Percentiles rank a stretch among this genome's conserved stretches.
Evolutionary conservation across 2,888 invertebrate genomes (phyloP).

Genomic region (Notocelia uddmanniana): DNA sequence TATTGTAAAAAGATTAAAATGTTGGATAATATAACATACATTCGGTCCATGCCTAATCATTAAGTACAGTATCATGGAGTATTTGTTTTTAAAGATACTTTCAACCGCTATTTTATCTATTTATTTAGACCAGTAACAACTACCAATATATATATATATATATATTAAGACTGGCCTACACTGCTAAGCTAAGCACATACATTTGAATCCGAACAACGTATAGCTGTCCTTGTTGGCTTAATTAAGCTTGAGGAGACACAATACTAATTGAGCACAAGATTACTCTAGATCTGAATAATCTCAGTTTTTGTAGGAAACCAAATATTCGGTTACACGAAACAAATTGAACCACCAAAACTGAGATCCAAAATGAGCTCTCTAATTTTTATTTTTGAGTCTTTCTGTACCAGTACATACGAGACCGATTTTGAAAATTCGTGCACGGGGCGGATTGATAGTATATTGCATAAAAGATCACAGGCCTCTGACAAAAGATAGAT

Average conservation of each 20-base stretch:
- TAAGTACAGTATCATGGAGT: slow-evolving; percentile 26
- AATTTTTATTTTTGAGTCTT: neutral
- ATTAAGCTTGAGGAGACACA: slow-evolving; percentile 15
- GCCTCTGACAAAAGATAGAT: too few relatives aligned
- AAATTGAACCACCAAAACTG: neutral
- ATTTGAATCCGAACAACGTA: slow-evolving; percentile 14
- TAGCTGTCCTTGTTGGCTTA: slow-evolving; percentile 14
- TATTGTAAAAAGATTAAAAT: slow-evolving; percentile 8
- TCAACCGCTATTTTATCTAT: slow-evolving; percentile 36
- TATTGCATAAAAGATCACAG: too few relatives aligned
- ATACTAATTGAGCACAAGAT: slow-evolving; percentile 17
- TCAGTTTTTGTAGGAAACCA: neutral
- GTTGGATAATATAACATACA: slow-evolving; percentile 34
- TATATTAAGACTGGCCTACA: slow-evolving; percentile 4
- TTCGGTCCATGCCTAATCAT: slow-evolving; percentile 35
- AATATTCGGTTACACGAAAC: neutral
- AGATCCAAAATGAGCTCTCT: neutral
- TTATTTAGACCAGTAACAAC: slow-evolving; percentile 26
- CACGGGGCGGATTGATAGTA: too few relatives aligned
- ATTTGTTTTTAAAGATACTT: slow-evolving; percentile 14
- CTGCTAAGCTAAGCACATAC: slow-evolving; percentile 28
- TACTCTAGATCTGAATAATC: slow-evolving; percentile 10
- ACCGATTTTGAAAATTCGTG: too few relatives aligned
- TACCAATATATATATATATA: slow-evolving; percentile 16
- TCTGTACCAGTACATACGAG: too few relatives aligned